Evolutionary conservation across 2,888 invertebrate species (phyloP).

Genomic region (Agonopterix arenella): DNA sequence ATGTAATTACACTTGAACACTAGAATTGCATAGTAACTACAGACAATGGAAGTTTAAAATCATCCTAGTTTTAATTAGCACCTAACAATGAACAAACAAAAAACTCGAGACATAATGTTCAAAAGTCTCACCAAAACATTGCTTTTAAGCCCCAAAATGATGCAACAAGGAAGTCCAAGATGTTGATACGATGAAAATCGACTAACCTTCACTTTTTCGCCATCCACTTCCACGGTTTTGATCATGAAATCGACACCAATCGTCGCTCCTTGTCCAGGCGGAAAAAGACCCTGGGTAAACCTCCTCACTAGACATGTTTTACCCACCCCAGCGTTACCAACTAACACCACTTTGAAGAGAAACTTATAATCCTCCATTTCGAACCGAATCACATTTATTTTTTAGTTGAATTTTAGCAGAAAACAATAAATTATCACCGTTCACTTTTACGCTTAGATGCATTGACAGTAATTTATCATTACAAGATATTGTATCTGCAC

Average conservation of each 20-base stretch:
- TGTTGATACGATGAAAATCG: constrained; percentile 3
- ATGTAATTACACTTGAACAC: background rate
- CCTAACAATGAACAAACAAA: constrained; percentile 2
- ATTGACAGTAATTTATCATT: constrained; percentile 41
- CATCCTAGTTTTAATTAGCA: background rate
- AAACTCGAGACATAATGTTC: constrained; percentile 16
- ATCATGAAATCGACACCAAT: constrained; percentile 99
- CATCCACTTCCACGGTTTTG: constrained; percentile 97
- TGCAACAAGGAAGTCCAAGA: constrained; percentile 34
- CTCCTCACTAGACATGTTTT: constrained; percentile 98
- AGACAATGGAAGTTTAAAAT: background rate
- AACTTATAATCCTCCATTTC: constrained; percentile 99
- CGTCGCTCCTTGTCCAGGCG: constrained; percentile 98
- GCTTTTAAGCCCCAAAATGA: constrained; percentile 21
- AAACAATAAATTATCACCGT: constrained; percentile 36
- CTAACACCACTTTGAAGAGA: constrained; percentile 98
- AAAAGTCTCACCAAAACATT: constrained; percentile 7
- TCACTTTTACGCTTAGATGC: constrained; percentile 59
- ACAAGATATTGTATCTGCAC: constrained; percentile 39
- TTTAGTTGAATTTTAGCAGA: constrained; percentile 17
- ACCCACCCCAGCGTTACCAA: constrained; percentile 98
- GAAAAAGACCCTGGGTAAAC: constrained; percentile 98
- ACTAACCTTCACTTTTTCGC: constrained; percentile 92
- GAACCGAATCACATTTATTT: constrained; percentile 50
- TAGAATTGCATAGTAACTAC: background rate